Conservation (phyloP, 2,888 invertebrate species). For the Stenotaenia linearis region DNA sequence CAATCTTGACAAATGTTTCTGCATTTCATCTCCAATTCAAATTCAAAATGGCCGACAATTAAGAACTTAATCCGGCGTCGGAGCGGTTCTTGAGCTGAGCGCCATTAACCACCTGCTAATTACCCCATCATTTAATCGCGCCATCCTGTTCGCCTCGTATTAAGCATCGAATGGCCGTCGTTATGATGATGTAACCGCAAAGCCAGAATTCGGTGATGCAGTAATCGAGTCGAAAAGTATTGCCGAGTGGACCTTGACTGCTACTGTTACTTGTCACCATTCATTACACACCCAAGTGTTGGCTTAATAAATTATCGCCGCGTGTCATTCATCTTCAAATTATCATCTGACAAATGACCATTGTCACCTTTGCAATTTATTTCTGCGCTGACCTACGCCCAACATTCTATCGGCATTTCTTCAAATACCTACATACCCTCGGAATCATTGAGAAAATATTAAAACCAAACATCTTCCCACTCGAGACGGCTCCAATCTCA, state of each 20-base stretch:
- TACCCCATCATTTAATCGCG: constrained; percentile 13
- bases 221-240: background rate
- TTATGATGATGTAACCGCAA: background rate
- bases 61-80: background rate
- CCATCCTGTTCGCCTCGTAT: background rate
- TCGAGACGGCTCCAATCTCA: too few species aligned
- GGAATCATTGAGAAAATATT: too few species aligned
- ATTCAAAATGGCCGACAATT: constrained; percentile 16
- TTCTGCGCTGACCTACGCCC: background rate
- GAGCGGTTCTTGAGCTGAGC: background rate
- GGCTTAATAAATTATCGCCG: background rate
- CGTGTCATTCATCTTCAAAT: background rate
- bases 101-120: background rate
- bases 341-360: background rate
- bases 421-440: too few species aligned
- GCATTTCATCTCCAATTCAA: constrained; percentile 12
- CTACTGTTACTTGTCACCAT: background rate
- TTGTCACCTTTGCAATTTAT: background rate
- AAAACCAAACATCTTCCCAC: too few species aligned
- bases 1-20: constrained; percentile 11
- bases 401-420: background rate
- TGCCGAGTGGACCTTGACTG: background rate
- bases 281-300: background rate
- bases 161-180: background rate
- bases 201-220: background rate